These are phyloP conservation scores for Macrosoma leucophasiata DNA, from an alignment of 2,888 invertebrate genomes.

Conservation along the genomic window DNA sequence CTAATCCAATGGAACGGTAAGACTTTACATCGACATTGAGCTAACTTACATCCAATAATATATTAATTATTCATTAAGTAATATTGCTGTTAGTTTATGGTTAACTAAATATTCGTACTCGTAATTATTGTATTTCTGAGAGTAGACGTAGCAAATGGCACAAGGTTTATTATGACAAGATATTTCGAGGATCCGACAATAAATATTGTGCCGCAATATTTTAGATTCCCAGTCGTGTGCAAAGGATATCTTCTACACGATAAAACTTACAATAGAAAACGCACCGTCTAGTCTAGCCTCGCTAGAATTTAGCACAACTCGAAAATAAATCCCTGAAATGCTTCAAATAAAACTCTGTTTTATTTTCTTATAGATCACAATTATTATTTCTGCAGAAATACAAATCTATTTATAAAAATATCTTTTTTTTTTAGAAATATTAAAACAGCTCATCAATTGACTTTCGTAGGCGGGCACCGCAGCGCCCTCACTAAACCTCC, in stretches of 20 bases:
- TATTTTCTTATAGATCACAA: conserved; percentile 70
- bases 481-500: conserved; percentile 32
- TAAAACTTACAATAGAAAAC: conserved; percentile 44
- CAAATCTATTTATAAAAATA: conserved; percentile 64
- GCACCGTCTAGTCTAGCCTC: conserved; percentile 62
- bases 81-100: conserved; percentile 70
- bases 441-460: conserved; percentile 63
- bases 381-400: conserved; percentile 62
- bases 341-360: conserved; percentile 75
- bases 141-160: conserved; percentile 67
- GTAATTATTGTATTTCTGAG: conserved; percentile 55
- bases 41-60: conserved; percentile 72
- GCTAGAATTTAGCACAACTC: conserved; percentile 68
- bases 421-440: conserved; percentile 48
- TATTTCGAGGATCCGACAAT: conserved; percentile 42
- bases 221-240: conserved; percentile 34
- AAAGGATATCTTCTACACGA: conserved; percentile 48
- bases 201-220: conserved; percentile 48
- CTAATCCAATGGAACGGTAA: conserved; percentile 73
- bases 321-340: conserved; percentile 65
- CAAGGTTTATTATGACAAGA: conserved; percentile 71
- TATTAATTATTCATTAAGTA: conserved; percentile 68
- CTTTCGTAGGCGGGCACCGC: conserved; percentile 47
- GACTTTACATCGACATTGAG: conserved; percentile 70
- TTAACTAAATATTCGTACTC: conserved; percentile 57